Evolutionary conservation across 1,140 invertebrate species (phyloP).

Genomic region (Limonius californicus): DNA sequence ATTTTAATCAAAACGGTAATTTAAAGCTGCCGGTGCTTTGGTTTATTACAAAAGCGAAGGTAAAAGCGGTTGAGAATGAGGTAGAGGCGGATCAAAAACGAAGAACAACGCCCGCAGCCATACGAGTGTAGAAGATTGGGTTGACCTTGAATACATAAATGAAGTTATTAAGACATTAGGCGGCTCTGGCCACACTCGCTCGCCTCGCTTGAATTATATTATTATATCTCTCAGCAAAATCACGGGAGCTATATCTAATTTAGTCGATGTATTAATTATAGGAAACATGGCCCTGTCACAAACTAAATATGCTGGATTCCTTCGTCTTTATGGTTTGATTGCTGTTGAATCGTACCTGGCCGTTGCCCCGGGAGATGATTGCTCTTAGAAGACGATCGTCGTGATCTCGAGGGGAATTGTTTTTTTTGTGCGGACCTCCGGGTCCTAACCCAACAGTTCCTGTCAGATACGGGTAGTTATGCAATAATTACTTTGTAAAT

Average conservation of each 20-base stretch:
- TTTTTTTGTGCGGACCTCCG: conserved; percentile 10
- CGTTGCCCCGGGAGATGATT: conserved; percentile 1
- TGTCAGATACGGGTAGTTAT: not conserved
- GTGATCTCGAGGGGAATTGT: not conserved
- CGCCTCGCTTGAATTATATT: conserved; percentile 37
- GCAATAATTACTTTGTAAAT: not conserved
- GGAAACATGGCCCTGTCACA: conserved; percentile 11
- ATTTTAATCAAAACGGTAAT: no score
- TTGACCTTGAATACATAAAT: conserved; percentile 44
- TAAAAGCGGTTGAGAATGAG: conserved; percentile 20
- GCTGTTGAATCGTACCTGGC: not conserved
- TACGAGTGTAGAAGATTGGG: conserved; percentile 25
- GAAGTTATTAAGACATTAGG: conserved; percentile 47
- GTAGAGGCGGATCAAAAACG: conserved; percentile 19
- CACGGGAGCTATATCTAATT: conserved; percentile 43
- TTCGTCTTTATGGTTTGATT: not conserved
- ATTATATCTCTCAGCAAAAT: conserved; percentile 44
- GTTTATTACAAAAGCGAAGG: not conserved
- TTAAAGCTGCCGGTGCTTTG: no score
- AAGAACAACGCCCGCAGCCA: conserved; percentile 27
- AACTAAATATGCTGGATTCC: conserved; percentile 1
- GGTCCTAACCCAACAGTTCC: not conserved
- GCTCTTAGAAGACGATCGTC: not conserved
- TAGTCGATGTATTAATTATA: conserved; percentile 43
- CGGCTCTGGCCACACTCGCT: conserved; percentile 40